Base-by-base conservation (phyloP, 2,113 vertebrate genomes). In the Cyanistes caeruleus region DNA sequence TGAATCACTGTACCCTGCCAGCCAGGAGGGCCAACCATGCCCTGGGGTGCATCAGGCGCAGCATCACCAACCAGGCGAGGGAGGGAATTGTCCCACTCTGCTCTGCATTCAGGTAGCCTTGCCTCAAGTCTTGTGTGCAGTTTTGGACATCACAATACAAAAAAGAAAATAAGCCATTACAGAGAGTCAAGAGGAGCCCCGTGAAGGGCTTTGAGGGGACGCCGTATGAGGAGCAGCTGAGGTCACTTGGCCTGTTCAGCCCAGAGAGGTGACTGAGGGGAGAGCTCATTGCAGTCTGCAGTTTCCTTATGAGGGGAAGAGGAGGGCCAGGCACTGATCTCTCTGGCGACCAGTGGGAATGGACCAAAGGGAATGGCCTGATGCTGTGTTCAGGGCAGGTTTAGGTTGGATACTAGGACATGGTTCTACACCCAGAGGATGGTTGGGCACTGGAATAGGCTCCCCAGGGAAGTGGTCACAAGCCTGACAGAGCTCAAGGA, bases 1-100 rank as follows among this genome's bases (percentile, higher is more conserved):
- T 52, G 31, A 82, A 9, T 41, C 37, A 22, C 7, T 17, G 37
- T 68, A 63, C 11, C 31, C 37, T 52, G 46, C 27, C 44, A 68
- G 21, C 63, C 53, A 52, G 73, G 37, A 1, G 11, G 17, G 33
- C 14, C 37, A 68, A 0, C 2, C 0, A 0, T 59, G 21, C 30
- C 7, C 27, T 86, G 62, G 9, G 9, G 7, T 1, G 27, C 31
- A 52, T 35, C 37, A 52, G 44, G 31, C 44, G 27, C 21, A 27
- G 25, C 21, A 68, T 52, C 1, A 0, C 21, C 52, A 51, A 44
- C 52, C 0, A 3, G 62, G 10, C 31, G 43, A 35, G 35, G 35
- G n/a, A 41, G 20, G 44, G 13, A 20, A 83, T 37, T 72, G 56
- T 37, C 56, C 33, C 0, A 2, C 21, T 18, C 44, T 68, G 7